Evolutionary conservation across 2,113 vertebrate species (phyloP), one percentile per base, ranked within the genome.

Genomic region (Misgurnus mizolepis): DNA sequence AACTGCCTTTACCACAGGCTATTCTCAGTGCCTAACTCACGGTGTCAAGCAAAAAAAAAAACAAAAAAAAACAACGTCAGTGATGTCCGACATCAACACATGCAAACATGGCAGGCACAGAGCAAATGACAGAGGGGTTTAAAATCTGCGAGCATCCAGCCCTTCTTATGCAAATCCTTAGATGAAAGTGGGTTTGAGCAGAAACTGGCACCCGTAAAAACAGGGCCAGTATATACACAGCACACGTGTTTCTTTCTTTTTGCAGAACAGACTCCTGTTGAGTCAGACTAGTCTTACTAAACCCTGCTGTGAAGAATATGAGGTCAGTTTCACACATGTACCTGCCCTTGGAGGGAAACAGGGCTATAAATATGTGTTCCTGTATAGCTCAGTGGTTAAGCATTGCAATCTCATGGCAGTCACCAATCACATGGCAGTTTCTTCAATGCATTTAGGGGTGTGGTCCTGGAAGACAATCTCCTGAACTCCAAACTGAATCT

Each of bases 121-220:
- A 22, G 1, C 50, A 41, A 65, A 55, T 18, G 62, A 77, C 62
- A 66, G 61, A 77, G 62, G 72, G 72, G 15, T 66, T 77, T 8
- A 15, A 66, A 66, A 66, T 77, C 47, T 53, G 27, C 34, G 18
- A 55, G 74, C 47, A 66, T 66, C 64, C 47, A 14, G 61, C 74
- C 62, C 17, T 55, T 55, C 49, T 77, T 55, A 55, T 77, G 74
- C 74, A 77, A 77, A 77, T 77, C 15, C 62, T 53, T 14, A 15
- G 27, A 65, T 77, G 58, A 75, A 75, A 75, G 58, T 61, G 27
- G 40, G 47, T 55, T 27, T 76, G 27, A 76, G 53, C 43, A 34
- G 47, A 66, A 15, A 53, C 9, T 3, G 8, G 27, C 14, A 47
- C 41, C 22, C 11, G 39, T 41, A 27, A 5, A 76, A 50, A 66